These are phyloP conservation scores for Procavia capensis DNA, from an alignment of 2,113 vertebrate species.

Conservation along the genomic window DNA sequence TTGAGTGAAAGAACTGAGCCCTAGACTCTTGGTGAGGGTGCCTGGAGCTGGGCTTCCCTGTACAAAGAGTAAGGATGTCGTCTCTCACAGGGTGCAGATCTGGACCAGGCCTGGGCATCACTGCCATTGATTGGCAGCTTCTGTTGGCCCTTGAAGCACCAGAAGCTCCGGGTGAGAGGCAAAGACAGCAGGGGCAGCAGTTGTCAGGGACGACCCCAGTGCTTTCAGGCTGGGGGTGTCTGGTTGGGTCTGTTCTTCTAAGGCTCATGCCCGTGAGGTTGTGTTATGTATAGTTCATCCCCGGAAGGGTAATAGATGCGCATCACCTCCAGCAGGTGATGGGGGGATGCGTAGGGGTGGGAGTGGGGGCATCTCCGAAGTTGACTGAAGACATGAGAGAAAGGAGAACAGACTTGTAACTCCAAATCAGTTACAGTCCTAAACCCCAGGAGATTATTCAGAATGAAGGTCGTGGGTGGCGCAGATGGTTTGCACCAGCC, in stretches of 20 bases:
- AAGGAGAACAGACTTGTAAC: neutral
- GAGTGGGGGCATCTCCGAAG: neutral
- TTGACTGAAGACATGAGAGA: neutral
- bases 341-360: rapidly evolving
- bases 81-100: neutral
- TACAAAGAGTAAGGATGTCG: neutral
- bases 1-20: neutral
- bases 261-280: neutral
- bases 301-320: no score
- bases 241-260: neutral
- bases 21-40: neutral
- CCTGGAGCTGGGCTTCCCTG: no score
- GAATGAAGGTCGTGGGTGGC: neutral
- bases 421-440: neutral
- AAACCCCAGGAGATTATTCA: neutral
- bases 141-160: neutral
- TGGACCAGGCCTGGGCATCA: neutral
- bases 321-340: neutral
- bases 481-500: no score
- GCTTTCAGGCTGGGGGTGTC: neutral
- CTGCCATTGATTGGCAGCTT: neutral
- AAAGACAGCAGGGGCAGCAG: neutral
- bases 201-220: neutral
- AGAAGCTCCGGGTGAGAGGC: neutral
- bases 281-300: neutral